Evolutionary conservation across 2,888 invertebrate genomes (phyloP).

Genomic region (Odontomyia ornata): DNA sequence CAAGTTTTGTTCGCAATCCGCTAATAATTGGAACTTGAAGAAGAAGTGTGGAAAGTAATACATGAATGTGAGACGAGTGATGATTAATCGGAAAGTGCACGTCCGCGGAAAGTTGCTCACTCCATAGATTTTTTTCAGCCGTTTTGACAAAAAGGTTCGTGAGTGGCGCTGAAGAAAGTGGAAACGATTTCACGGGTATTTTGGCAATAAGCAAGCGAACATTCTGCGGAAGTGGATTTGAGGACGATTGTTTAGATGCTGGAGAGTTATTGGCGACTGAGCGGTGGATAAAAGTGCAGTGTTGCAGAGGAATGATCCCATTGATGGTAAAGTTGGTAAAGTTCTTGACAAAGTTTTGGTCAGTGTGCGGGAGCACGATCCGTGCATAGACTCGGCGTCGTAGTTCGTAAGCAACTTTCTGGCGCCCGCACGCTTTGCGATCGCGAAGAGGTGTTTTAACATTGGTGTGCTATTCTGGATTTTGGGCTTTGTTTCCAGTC

Average conservation of each 20-base stretch:
- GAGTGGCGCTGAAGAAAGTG: slow-evolving; percentile 41
- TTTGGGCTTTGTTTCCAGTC: neutral
- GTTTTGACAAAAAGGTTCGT: slow-evolving; percentile 47
- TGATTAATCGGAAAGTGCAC: slow-evolving; percentile 34
- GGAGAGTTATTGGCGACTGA: neutral
- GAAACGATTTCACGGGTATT: slow-evolving; percentile 30
- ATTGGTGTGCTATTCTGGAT: neutral
- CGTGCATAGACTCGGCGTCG: slow-evolving; percentile 5
- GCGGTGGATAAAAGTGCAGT: neutral
- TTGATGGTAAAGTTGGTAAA: slow-evolving; percentile 32
- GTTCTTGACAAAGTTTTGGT: slow-evolving; percentile 9
- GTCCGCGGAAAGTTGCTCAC: slow-evolving; percentile 39
- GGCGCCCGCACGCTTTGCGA: slow-evolving; percentile 3
- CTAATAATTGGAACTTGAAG: slow-evolving; percentile 36
- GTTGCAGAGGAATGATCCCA: slow-evolving; percentile 33
- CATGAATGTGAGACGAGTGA: neutral
- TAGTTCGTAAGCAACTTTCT: neutral
- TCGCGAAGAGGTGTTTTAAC: neutral
- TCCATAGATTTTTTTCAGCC: slow-evolving; percentile 36
- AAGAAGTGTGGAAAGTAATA: slow-evolving; percentile 2
- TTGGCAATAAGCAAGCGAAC: slow-evolving; percentile 20
- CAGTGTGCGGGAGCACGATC: slow-evolving; percentile 9
- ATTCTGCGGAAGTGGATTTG: slow-evolving; percentile 6
- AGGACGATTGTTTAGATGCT: neutral
- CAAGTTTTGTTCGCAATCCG: slow-evolving; percentile 44